Conservation (phyloP, 1,140 invertebrate genomes). For the Pomacea maculata region DNA sequence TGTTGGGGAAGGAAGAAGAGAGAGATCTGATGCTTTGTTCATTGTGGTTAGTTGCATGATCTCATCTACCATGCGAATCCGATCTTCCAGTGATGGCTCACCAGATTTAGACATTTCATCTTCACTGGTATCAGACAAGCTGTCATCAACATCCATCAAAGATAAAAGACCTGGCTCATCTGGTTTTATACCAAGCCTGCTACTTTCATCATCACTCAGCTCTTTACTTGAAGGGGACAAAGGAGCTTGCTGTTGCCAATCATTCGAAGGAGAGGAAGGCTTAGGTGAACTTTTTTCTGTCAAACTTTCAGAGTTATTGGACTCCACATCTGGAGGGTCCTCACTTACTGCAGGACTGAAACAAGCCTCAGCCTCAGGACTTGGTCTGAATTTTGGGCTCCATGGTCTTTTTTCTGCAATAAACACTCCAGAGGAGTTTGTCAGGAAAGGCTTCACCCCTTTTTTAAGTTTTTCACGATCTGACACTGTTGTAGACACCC, state of each 20-base stretch:
- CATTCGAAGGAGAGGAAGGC: slow-evolving; percentile 13
- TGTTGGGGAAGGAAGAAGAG: slow-evolving; percentile 34
- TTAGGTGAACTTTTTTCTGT: slow-evolving; percentile 29
- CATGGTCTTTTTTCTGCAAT: background rate
- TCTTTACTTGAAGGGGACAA: slow-evolving; percentile 1
- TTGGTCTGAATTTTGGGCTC: slow-evolving; percentile 13
- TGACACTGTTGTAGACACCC: no score
- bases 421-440: background rate
- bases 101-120: slow-evolving; percentile 22
- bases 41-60: slow-evolving; percentile 67
- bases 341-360: slow-evolving; percentile 28
- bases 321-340: slow-evolving; percentile 24
- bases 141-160: slow-evolving; percentile 39
- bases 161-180: slow-evolving; percentile 14
- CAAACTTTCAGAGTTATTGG: slow-evolving; percentile 27
- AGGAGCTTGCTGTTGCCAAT: slow-evolving; percentile 8
- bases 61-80: slow-evolving; percentile 88
- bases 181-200: slow-evolving; percentile 4
- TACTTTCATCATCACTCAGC: slow-evolving; percentile 12
- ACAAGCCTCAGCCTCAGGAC: slow-evolving; percentile 19
- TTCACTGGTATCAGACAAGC: slow-evolving; percentile 49
- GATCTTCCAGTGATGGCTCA: slow-evolving; percentile 77
- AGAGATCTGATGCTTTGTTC: slow-evolving; percentile 38
- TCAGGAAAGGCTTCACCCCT: slow-evolving; percentile 11
- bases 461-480: background rate